phyloP scores from a whole-genome alignment of 2,797 vertebrate species.

The Parotocinclus haroldoi region DNA sequence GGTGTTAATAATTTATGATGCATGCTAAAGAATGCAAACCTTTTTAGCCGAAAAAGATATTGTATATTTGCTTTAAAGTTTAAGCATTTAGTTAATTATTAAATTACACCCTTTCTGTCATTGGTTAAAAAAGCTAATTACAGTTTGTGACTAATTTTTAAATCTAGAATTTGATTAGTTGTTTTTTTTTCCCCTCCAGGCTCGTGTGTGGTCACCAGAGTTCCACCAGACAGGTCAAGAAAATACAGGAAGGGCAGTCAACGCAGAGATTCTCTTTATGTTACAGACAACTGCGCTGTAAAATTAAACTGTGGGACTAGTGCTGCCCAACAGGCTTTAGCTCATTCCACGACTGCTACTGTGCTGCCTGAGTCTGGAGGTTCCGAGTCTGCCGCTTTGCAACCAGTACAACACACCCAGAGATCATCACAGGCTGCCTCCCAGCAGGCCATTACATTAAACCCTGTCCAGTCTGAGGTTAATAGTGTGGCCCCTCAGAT shows the following conservation, averaged over 20 bases:
- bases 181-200: background rate
- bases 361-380: background rate
- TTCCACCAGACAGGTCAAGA: constrained; percentile 2
- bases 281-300: background rate
- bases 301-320: background rate
- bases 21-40: no score
- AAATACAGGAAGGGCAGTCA: background rate
- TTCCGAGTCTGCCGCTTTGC: background rate
- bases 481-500: no score
- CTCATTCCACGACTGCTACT: background rate
- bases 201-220: background rate
- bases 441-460: no score
- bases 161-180: no score
- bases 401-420: background rate
- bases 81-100: no score
- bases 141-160: background rate
- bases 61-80: no score
- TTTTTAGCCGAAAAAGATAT: no score
- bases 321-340: background rate
- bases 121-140: no score
- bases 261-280: background rate
- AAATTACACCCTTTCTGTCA: no score
- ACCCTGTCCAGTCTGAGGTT: no score
- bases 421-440: background rate
- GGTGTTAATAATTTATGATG: no score